Conservation (phyloP, 2,888 invertebrate species). For the Melieria picta region DNA sequence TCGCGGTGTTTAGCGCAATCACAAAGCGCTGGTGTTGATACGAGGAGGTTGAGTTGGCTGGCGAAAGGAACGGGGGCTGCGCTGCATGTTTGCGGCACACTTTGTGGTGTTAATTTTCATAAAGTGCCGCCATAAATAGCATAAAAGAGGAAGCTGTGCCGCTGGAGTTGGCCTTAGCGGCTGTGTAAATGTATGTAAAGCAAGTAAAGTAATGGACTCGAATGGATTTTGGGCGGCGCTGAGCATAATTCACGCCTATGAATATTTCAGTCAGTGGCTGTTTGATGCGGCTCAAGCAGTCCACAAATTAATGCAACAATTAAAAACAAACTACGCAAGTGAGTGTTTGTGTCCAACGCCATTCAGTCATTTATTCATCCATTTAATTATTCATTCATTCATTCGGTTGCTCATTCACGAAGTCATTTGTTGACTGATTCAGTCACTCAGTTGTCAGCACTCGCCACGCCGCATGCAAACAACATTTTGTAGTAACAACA, state of each 20-base stretch:
- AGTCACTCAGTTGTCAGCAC: neutral
- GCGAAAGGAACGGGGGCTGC: too few relatives aligned
- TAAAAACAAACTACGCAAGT: neutral
- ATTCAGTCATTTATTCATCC: neutral
- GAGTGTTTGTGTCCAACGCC: neutral
- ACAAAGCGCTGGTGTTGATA: too few relatives aligned
- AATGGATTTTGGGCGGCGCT: neutral
- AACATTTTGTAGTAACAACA: too few relatives aligned
- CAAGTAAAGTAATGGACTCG: too few relatives aligned
- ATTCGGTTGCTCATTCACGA: neutral
- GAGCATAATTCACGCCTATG: slow-evolving; percentile 20
- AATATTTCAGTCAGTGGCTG: slow-evolving; percentile 16
- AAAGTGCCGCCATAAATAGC: neutral
- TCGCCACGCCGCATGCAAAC: neutral
- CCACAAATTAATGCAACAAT: too few relatives aligned
- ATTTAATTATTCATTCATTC: neutral
- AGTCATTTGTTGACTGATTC: neutral
- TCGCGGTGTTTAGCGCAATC: neutral
- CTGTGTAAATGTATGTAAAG: too few relatives aligned
- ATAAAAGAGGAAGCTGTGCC: neutral
- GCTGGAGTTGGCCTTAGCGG: too few relatives aligned
- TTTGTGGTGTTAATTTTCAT: slow-evolving; percentile 7
- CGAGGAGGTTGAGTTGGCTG: too few relatives aligned
- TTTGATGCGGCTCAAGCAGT: too few relatives aligned
- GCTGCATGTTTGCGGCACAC: too few relatives aligned